Percentiles rank a stretch among this genome's conserved stretches.
Conservation (phyloP, 1,140 invertebrate genomes). For the Diprion similis region DNA sequence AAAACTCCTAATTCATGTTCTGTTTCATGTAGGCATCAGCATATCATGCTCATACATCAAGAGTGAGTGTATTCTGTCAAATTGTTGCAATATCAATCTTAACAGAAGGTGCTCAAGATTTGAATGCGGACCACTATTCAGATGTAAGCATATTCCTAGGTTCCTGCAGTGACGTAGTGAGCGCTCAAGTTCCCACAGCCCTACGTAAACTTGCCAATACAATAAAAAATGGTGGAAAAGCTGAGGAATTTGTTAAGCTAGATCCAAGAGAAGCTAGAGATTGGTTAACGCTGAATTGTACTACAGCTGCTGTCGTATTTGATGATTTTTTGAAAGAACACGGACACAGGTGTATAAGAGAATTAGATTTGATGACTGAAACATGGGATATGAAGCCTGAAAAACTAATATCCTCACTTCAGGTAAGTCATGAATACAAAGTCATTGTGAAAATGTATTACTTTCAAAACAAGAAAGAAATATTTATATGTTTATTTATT, state of each 20-base stretch:
- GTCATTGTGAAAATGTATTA: constrained; percentile 9
- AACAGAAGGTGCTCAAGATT: constrained; percentile 61
- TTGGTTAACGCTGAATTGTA: constrained; percentile 67
- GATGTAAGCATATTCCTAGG: constrained; percentile 73
- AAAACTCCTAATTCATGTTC: background rate
- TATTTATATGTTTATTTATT: background rate
- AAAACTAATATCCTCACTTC: constrained; percentile 68
- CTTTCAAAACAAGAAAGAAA: background rate
- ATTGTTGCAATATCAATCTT: constrained; percentile 63
- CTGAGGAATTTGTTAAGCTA: constrained; percentile 64
- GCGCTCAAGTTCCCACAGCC: constrained; percentile 69
- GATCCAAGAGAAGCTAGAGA: constrained; percentile 61
- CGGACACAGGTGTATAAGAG: constrained; percentile 77
- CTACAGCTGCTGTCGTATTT: constrained; percentile 61
- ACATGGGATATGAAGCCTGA: constrained; percentile 73
- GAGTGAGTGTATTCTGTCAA: constrained; percentile 62
- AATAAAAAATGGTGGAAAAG: constrained; percentile 59
- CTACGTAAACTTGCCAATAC: constrained; percentile 64
- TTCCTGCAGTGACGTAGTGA: constrained; percentile 70
- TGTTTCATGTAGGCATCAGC: constrained; percentile 19
- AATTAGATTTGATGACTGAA: constrained; percentile 74
- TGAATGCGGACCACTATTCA: constrained; percentile 65
- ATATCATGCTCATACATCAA: constrained; percentile 55
- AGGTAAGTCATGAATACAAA: constrained; percentile 55
- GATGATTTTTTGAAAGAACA: constrained; percentile 72